These are phyloP conservation scores for Pagetopsis macropterus DNA, from an alignment of 2,797 vertebrate genomes.

Conservation along the genomic window DNA sequence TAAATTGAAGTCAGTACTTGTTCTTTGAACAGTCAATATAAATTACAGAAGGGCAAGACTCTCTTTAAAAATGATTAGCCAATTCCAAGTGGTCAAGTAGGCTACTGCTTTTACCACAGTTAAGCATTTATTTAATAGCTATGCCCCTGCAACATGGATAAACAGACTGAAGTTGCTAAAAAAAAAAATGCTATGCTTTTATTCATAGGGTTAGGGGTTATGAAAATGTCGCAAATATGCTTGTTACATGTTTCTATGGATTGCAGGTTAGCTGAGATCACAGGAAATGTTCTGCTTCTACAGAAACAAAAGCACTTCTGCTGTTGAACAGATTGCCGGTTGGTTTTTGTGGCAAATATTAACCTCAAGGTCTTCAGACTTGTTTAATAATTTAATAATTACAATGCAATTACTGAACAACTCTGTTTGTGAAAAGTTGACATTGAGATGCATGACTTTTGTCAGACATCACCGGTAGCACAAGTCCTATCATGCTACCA, in stretches of 20 bases:
- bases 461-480: slow-evolving; percentile 16
- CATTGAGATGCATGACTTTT: neutral
- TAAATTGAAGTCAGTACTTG: slow-evolving; percentile 33
- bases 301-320: neutral
- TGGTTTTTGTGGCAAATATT: slow-evolving; percentile 15
- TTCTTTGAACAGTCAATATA: slow-evolving; percentile 38
- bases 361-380: slow-evolving; percentile 2
- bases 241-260: slow-evolving; percentile 31
- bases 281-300: neutral
- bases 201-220: neutral
- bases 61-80: neutral
- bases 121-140: slow-evolving; percentile 1
- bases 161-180: neutral
- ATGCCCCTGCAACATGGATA: neutral
- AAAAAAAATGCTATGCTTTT: slow-evolving; percentile 8
- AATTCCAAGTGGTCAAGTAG: neutral
- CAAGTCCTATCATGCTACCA: slow-evolving; percentile 34
- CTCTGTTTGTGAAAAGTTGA: slow-evolving; percentile 6
- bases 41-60: slow-evolving; percentile 26
- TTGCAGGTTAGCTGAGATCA: slow-evolving; percentile 12
- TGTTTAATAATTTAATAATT: neutral
- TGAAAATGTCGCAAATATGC: slow-evolving; percentile 17
- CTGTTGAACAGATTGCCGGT: neutral
- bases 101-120: neutral
- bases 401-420: neutral